Conservation (phyloP, 2,113 vertebrate genomes). For the Alexandromys fortis region DNA sequence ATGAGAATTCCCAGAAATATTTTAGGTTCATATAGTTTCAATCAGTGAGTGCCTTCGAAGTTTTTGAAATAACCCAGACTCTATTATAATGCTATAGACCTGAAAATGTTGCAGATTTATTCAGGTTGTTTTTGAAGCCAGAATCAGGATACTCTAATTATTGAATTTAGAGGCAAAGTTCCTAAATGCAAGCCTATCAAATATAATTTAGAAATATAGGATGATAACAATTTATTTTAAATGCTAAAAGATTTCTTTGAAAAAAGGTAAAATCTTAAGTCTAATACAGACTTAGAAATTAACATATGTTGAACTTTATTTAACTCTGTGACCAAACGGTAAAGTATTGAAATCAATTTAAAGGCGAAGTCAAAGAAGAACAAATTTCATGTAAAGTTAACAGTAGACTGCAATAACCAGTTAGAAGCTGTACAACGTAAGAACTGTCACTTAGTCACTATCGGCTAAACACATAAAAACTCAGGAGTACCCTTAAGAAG, state of each 20-base stretch:
- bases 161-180: constrained; percentile 30
- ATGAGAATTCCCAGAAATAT: constrained; percentile 31
- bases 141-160: constrained; percentile 29
- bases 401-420: not conserved
- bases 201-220: not conserved
- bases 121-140: constrained; percentile 47
- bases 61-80: constrained; percentile 35
- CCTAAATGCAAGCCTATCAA: constrained; percentile 33
- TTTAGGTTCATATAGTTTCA: not conserved
- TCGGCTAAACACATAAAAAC: not conserved
- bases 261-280: constrained; percentile 53
- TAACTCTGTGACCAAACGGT: constrained; percentile 8
- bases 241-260: not conserved
- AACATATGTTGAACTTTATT: constrained; percentile 31
- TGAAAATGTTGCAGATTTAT: constrained; percentile 52
- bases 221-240: constrained; percentile 6
- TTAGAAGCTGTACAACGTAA: constrained; percentile 36
- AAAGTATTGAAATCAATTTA: constrained; percentile 2
- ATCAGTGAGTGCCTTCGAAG: constrained; percentile 7
- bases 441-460: not conserved
- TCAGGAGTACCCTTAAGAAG: constrained; percentile 37
- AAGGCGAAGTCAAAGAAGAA: constrained; percentile 45
- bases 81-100: not conserved
- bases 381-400: constrained; percentile 49
- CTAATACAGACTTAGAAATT: constrained; percentile 31